Conservation (phyloP, 1,140 invertebrate species). For the Sminthurides bifidus region DNA sequence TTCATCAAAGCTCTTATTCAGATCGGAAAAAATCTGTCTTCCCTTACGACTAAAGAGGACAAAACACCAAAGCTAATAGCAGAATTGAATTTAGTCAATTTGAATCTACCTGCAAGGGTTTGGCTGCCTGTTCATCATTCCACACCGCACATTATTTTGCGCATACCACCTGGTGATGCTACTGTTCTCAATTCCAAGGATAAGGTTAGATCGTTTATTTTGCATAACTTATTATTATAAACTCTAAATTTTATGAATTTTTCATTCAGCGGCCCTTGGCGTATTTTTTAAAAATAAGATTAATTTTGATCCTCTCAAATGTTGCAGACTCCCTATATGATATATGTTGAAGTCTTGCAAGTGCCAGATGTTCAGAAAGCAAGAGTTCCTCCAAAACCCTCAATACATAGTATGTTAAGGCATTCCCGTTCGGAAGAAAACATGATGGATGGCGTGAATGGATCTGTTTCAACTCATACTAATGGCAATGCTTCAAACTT, state of each 20-base stretch:
- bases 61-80: slow-evolving; percentile 81
- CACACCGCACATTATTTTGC: slow-evolving; percentile 67
- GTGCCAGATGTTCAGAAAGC: slow-evolving; percentile 69
- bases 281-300: slow-evolving; percentile 12
- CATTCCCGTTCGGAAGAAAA: slow-evolving; percentile 93
- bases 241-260: not conserved
- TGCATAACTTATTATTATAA: not conserved
- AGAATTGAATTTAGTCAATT: slow-evolving; percentile 82
- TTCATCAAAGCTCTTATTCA: slow-evolving; percentile 75
- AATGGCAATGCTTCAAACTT: slow-evolving; percentile 15
- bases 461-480: slow-evolving; percentile 7
- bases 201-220: slow-evolving; percentile 50
- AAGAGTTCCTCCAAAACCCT: slow-evolving; percentile 61
- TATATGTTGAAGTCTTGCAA: slow-evolving; percentile 93
- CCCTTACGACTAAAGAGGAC: slow-evolving; percentile 84
- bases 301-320: slow-evolving; percentile 8
- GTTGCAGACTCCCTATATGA: slow-evolving; percentile 83
- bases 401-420: slow-evolving; percentile 54
- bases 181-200: slow-evolving; percentile 98
- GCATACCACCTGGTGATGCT: slow-evolving; percentile 85
- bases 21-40: slow-evolving; percentile 80
- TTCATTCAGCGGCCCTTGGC: not conserved
- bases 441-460: slow-evolving; percentile 40
- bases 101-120: slow-evolving; percentile 92
- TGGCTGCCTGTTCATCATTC: slow-evolving; percentile 79